These are phyloP conservation scores for Sebastes goodei DNA, from an alignment of 2,797 vertebrate genomes.

Conservation along the genomic window DNA sequence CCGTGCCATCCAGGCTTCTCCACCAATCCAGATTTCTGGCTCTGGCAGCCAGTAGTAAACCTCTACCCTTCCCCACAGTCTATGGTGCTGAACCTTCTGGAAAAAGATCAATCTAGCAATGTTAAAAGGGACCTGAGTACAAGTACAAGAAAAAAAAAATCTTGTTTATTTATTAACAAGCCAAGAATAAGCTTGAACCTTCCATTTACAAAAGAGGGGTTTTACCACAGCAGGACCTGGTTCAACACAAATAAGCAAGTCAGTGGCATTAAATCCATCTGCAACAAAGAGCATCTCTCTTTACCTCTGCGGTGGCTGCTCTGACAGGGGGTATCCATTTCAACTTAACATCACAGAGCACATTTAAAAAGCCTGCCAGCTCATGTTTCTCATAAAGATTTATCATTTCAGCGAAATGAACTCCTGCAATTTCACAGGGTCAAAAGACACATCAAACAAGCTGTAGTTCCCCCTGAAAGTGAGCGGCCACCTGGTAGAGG, in stretches of 20 bases:
- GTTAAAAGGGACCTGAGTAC: not conserved
- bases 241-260: slow-evolving; percentile 13
- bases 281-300: slow-evolving; percentile 21
- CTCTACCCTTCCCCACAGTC: not conserved
- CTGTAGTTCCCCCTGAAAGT: slow-evolving; percentile 37
- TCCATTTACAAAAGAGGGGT: not conserved
- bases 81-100: not conserved
- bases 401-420: slow-evolving; percentile 51
- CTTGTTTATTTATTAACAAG: not conserved
- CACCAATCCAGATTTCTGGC: too few species aligned
- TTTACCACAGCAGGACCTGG: not conserved
- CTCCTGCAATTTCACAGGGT: slow-evolving; percentile 54
- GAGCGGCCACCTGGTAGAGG: slow-evolving; percentile 46
- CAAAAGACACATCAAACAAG: slow-evolving; percentile 57
- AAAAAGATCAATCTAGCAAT: not conserved
- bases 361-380: slow-evolving; percentile 51
- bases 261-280: not conserved
- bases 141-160: not conserved
- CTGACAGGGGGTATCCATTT: slow-evolving; percentile 45
- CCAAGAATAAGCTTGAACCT: not conserved
- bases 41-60: too few species aligned
- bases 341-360: slow-evolving; percentile 50
- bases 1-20: not conserved
- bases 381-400: slow-evolving; percentile 66
- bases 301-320: slow-evolving; percentile 4